phyloP scores from a whole-genome alignment of 1,140 invertebrate genomes.

The Phymorhynchus buccinoides region DNA sequence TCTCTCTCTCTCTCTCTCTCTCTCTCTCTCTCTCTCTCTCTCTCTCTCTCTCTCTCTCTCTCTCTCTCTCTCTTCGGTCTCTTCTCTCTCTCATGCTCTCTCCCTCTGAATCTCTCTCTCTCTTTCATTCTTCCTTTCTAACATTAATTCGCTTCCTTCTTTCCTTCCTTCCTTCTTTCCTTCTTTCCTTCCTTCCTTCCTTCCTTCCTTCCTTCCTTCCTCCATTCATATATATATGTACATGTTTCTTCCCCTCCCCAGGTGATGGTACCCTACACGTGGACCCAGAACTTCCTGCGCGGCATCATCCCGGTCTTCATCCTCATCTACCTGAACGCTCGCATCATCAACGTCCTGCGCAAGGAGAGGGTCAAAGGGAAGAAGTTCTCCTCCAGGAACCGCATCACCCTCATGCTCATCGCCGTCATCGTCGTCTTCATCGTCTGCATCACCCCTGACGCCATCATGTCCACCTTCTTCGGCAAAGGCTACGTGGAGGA shows the following conservation, averaged over 20 bases:
- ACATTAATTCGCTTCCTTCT: no score
- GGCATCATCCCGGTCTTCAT: slow-evolving; percentile 77
- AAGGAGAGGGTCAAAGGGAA: slow-evolving; percentile 66
- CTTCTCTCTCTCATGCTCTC: no score
- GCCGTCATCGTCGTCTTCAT: slow-evolving; percentile 84
- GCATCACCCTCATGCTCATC: slow-evolving; percentile 85
- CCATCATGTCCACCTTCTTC: slow-evolving; percentile 77
- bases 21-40: no score
- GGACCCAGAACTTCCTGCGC: slow-evolving; percentile 80
- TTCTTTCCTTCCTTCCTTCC: no score
- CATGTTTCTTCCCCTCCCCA: slow-evolving; percentile 53
- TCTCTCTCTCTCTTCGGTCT: no score
- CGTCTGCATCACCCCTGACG: slow-evolving; percentile 83
- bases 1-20: no score
- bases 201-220: background rate
- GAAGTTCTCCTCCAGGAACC: slow-evolving; percentile 62
- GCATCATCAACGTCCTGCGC: slow-evolving; percentile 81
- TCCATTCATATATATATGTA: background rate
- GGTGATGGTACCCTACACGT: slow-evolving; percentile 77
- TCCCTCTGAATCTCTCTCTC: no score
- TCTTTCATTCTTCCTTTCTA: no score
- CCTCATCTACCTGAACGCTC: slow-evolving; percentile 77
- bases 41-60: no score
- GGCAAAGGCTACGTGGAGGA: slow-evolving; percentile 70
- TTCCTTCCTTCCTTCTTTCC: background rate